A percentile compares a stretch with the other conserved stretches of the same genome.
Conservation (phyloP, 2,888 invertebrate species). For the Plemyria rubiginata region DNA sequence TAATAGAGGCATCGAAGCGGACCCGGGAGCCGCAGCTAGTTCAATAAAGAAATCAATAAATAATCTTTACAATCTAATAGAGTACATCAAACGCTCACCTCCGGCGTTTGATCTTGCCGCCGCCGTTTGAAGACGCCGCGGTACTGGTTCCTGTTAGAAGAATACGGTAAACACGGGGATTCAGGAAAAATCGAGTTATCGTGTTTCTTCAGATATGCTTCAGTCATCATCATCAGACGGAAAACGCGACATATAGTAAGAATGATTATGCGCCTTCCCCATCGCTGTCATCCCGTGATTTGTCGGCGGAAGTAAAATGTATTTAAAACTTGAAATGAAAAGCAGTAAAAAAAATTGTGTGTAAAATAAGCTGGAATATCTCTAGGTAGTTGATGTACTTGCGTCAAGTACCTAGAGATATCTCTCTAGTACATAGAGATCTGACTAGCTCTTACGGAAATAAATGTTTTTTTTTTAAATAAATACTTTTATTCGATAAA, state of each 20-base stretch:
- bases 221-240: background rate
- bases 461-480: too few relatives aligned
- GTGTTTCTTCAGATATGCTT: background rate
- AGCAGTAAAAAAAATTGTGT: too few relatives aligned
- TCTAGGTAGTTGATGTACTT: too few relatives aligned
- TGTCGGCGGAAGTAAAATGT: too few relatives aligned
- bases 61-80: slow-evolving; percentile 43
- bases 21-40: slow-evolving; percentile 31
- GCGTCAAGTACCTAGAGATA: too few relatives aligned
- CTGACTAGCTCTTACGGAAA: too few relatives aligned
- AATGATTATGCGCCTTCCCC: background rate
- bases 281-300: background rate
- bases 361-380: too few relatives aligned
- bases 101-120: slow-evolving; percentile 42
- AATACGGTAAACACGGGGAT: slow-evolving; percentile 65
- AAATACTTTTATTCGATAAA: too few relatives aligned
- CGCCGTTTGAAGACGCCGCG: slow-evolving; percentile 65
- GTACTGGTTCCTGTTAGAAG: slow-evolving; percentile 67
- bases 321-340: too few relatives aligned
- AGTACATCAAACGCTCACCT: slow-evolving; percentile 38
- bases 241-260: background rate
- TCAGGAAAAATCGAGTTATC: slow-evolving; percentile 37
- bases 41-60: slow-evolving; percentile 45
- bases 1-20: slow-evolving; percentile 25
- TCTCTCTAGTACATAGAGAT: too few relatives aligned